Evolutionary conservation across 2,113 vertebrate genomes (phyloP).

Genomic region (Hydropotes inermis): DNA sequence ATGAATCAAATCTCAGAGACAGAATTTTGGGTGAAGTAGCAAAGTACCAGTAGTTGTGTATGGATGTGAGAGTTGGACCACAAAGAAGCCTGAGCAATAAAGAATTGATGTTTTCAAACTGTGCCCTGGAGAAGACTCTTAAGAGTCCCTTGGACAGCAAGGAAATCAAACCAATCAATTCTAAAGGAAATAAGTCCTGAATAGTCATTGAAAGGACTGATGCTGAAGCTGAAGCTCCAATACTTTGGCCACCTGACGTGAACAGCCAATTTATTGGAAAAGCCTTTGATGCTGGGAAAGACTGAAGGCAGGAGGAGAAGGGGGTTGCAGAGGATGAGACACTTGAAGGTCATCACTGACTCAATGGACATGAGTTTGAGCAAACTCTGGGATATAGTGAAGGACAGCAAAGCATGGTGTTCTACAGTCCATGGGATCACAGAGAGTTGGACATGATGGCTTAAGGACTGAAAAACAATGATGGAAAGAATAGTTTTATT

Average conservation of each 20-base stretch:
- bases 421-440: background rate
- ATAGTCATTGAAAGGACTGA: background rate
- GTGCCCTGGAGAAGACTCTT: background rate
- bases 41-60: background rate
- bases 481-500: background rate
- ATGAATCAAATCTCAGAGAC: background rate
- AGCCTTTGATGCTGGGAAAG: background rate
- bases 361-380: background rate
- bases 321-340: background rate
- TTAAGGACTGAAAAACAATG: background rate
- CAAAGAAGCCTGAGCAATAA: background rate
- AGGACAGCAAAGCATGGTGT: background rate
- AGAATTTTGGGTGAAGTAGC: background rate
- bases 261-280: background rate
- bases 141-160: background rate
- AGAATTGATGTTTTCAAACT: background rate
- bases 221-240: background rate
- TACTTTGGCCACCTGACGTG: background rate
- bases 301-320: background rate
- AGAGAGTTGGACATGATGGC: background rate
- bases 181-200: background rate
- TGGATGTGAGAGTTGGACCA: background rate
- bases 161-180: background rate
- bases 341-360: background rate
- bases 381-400: background rate